Evolutionary conservation across 2,888 invertebrate species (phyloP).

Genomic region (Cephalotes varians): DNA sequence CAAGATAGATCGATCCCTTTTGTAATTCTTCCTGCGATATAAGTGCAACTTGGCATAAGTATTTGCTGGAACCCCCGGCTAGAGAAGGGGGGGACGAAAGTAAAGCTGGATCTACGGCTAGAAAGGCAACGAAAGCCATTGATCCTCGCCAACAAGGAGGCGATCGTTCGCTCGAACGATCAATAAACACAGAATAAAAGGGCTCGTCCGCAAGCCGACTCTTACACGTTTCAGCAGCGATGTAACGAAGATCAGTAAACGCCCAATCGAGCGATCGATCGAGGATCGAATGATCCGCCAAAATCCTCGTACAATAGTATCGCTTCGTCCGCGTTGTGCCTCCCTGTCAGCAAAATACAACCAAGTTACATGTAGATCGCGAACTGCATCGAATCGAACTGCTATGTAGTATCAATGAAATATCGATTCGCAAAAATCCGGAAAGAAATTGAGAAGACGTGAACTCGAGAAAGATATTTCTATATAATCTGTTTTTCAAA

Average conservation of each 20-base stretch:
- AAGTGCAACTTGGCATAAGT: constrained; percentile 53
- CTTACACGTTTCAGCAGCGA: constrained; percentile 79
- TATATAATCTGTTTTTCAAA: neutral
- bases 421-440: constrained; percentile 1
- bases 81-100: constrained; percentile 30
- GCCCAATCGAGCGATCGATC: constrained; percentile 78
- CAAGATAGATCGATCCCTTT: constrained; percentile 40
- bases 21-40: constrained; percentile 25
- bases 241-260: constrained; percentile 79
- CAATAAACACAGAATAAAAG: constrained; percentile 72
- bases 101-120: constrained; percentile 66
- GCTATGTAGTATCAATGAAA: constrained; percentile 13
- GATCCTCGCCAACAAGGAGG: constrained; percentile 74
- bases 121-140: constrained; percentile 79
- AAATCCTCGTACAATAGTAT: constrained; percentile 21
- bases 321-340: constrained; percentile 1
- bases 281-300: constrained; percentile 57
- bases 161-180: constrained; percentile 78
- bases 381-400: constrained; percentile 19
- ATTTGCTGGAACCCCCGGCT: constrained; percentile 51
- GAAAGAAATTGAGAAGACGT: neutral
- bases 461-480: neutral
- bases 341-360: constrained; percentile 23
- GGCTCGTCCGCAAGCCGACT: constrained; percentile 78
- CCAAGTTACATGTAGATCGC: constrained; percentile 16